Percentiles rank a stretch among this genome's conserved stretches.
Conservation (phyloP, 2,888 invertebrate genomes). For the Xanthia icteritia region DNA sequence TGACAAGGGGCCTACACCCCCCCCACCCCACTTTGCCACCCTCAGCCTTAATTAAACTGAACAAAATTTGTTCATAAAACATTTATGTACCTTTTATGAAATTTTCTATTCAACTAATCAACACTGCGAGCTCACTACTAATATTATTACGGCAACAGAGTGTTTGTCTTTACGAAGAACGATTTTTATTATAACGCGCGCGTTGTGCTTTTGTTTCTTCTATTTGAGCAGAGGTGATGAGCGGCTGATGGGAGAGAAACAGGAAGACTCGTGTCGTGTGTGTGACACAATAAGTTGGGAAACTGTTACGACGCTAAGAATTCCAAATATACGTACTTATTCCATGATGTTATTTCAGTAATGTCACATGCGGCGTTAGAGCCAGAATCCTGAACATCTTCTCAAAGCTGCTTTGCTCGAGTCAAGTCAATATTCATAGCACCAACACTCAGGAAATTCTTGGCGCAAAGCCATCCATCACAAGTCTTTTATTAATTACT, state of each 20-base stretch:
- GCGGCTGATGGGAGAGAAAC: neutral
- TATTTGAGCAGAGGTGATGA: neutral
- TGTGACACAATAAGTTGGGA: neutral
- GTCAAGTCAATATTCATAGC: neutral
- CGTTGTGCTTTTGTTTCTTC: conserved; percentile 17
- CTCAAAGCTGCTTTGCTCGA: neutral
- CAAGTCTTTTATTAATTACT: conserved; percentile 44
- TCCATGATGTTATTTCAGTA: neutral
- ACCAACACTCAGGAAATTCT: neutral
- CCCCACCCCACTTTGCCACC: neutral
- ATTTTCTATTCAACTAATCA: conserved; percentile 60
- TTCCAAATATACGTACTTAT: neutral
- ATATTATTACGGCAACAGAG: conserved; percentile 20
- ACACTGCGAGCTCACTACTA: conserved; percentile 34
- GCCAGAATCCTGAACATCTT: neutral
- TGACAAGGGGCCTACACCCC: conserved; percentile 35
- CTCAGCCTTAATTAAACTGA: conserved; percentile 60
- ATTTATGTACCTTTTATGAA: conserved; percentile 59
- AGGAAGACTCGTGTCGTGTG: too few species aligned
- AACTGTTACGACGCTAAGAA: neutral
- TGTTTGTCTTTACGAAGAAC: conserved; percentile 34
- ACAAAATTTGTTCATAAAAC: conserved; percentile 60
- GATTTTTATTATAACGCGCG: conserved; percentile 32
- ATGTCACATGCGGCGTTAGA: neutral
- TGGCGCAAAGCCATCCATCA: conserved; percentile 25